Percentiles rank a stretch among this genome's conserved stretches.
These are phyloP conservation scores for Drosophila gunungcola DNA, from an alignment of 1,140 invertebrate genomes.

Conservation along the genomic window DNA sequence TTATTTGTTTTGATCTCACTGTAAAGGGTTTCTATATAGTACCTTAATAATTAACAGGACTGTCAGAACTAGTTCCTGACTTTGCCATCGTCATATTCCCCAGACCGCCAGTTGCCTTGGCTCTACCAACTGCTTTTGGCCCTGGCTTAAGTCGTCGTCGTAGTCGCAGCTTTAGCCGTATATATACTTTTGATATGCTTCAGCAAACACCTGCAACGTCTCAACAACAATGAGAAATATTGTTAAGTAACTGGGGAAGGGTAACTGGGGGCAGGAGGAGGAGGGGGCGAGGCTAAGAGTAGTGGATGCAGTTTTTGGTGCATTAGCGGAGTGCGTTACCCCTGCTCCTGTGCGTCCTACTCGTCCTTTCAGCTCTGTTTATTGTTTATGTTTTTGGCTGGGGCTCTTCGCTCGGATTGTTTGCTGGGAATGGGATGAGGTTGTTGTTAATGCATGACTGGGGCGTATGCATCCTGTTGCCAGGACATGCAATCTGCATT, in stretches of 20 bases:
- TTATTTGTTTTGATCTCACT: too few relatives aligned
- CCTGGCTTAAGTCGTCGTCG: slow-evolving; percentile 21
- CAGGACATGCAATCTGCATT: slow-evolving; percentile 74
- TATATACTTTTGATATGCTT: slow-evolving; percentile 76
- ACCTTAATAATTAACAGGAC: neutral
- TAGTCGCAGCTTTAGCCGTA: slow-evolving; percentile 21
- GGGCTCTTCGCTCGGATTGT: slow-evolving; percentile 42
- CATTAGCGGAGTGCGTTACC: slow-evolving; percentile 71
- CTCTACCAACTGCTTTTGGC: slow-evolving; percentile 10
- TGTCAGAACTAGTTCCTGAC: slow-evolving; percentile 10
- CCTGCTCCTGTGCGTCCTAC: neutral
- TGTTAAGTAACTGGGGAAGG: slow-evolving; percentile 56
- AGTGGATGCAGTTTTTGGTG: slow-evolving; percentile 67
- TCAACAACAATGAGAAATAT: slow-evolving; percentile 79
- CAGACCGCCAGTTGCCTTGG: slow-evolving; percentile 24
- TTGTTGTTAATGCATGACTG: slow-evolving; percentile 65
- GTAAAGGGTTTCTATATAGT: too few relatives aligned
- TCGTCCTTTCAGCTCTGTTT: slow-evolving; percentile 45
- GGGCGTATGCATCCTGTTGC: slow-evolving; percentile 44
- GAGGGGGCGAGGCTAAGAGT: neutral
- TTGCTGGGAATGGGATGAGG: slow-evolving; percentile 2
- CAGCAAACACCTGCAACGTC: slow-evolving; percentile 79
- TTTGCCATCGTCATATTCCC: slow-evolving; percentile 3
- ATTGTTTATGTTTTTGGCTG: slow-evolving; percentile 72
- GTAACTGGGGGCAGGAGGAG: neutral